Evolutionary conservation across 1,140 invertebrate species (phyloP), one percentile per base, ranked within the genome.

Genomic region (Drosophila paulistorum): DNA sequence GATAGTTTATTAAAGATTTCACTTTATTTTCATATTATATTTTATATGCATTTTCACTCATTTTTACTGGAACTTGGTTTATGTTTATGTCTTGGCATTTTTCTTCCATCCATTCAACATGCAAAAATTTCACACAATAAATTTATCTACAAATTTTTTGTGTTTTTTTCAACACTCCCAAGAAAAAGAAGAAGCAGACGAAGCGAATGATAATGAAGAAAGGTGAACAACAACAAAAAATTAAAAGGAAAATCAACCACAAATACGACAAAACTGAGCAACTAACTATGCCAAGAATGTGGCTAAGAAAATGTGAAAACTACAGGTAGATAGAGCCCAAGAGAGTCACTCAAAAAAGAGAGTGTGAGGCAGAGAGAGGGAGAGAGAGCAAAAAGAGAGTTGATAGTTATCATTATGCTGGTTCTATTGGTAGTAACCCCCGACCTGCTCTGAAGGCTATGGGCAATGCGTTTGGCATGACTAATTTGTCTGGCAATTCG

Each of bases 121-220:
- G 84, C 80, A 87, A 87, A 30, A 89, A 89, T 77, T 84, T 89
- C 84, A 89, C 84, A 87, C 84, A 84, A 78, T 89, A 87, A 76
- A 78, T 71, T 89, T 80, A 80, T 65, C 72, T 84, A 68, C 77
- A 57, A 65, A 76, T 71, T 65, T 75, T 30, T 30, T 30, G 30
- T 17, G 17, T 17, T 17, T 17, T 72, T 78, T 68, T 68, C 73
- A 68, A 64, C 67, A 61, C 65, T 71, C 60, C 65, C 65, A 63
- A n/a, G 11, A 30, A 30, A 7, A 23, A 30, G 20, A 23, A 51
- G 17, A 51, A 20, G 45, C 17, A 11, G 7, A 51, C 20, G 10
- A 30, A 11, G 10, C 10, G 11, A 11, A 37, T 37, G 35, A 37
- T 37, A 11, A 37, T 37, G 35, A 37, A 37, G 45, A 14, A 51